Conservation (phyloP, 2,888 invertebrate genomes). For the Ophioninae sp. region DNA sequence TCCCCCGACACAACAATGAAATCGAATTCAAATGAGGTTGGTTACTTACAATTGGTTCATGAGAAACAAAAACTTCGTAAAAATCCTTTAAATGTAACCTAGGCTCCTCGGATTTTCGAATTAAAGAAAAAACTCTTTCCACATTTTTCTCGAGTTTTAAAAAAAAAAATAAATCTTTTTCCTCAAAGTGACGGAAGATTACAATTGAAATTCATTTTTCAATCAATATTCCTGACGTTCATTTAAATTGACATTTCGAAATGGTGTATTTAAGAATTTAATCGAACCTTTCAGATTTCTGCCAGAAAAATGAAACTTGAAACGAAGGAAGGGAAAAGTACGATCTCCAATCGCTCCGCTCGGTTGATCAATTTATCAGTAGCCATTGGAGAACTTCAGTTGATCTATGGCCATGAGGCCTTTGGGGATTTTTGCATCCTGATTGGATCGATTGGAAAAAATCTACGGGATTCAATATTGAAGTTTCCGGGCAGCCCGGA, state of each 20-base stretch:
- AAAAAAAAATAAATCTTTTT: too few species aligned
- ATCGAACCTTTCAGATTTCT: conserved; percentile 6
- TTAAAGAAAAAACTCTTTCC: too few species aligned
- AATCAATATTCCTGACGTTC: too few species aligned
- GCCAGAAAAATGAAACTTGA: neutral
- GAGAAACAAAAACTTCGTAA: too few species aligned
- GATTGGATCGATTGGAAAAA: conserved; percentile 41
- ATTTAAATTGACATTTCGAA: neutral
- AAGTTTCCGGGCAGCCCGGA: conserved; percentile 29
- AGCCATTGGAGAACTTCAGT: conserved; percentile 41
- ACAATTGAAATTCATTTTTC: too few species aligned
- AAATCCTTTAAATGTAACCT: too few species aligned
- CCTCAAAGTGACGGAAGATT: too few species aligned
- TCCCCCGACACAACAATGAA: neutral
- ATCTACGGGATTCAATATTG: conserved; percentile 18
- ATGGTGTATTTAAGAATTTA: neutral
- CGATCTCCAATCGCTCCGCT: conserved; percentile 21
- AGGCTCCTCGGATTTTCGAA: too few species aligned
- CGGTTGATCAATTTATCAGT: conserved; percentile 45
- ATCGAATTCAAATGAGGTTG: conserved; percentile 21
- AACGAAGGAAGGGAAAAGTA: neutral
- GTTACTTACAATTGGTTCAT: too few species aligned
- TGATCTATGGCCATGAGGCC: conserved; percentile 45
- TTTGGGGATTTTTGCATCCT: conserved; percentile 42
- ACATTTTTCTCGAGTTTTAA: too few species aligned